Conservation (phyloP, 1,140 invertebrate species). For the Hypsibius dujardini region DNA sequence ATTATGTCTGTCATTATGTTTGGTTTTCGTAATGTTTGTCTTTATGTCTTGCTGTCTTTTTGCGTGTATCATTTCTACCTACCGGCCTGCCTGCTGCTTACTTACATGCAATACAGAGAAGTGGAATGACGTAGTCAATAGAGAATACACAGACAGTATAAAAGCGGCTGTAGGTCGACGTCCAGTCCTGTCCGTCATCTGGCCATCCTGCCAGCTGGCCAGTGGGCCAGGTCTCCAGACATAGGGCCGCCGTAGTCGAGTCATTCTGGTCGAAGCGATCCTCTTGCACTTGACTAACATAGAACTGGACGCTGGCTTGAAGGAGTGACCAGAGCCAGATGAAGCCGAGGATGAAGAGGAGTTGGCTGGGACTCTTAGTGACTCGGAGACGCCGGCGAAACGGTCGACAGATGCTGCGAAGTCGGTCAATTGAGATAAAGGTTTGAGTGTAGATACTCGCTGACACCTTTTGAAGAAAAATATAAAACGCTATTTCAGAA, state of each 20-base stretch:
- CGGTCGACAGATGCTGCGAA: conserved; percentile 15
- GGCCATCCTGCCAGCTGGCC: not conserved
- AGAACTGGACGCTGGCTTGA: conserved; percentile 11
- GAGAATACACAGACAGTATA: conserved; percentile 12
- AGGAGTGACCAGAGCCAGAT: conserved; percentile 13
- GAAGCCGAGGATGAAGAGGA: not conserved
- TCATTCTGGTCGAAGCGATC: not conserved
- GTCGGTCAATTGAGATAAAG: conserved; percentile 32
- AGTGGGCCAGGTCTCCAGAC: conserved; percentile 8
- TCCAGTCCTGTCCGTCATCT: not conserved
- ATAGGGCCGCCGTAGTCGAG: not conserved
- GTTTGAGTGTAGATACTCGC: conserved; percentile 35
- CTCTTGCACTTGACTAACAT: conserved; percentile 8
- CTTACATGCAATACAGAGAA: not conserved
- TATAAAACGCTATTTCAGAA: not conserved
- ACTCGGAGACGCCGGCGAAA: not conserved
- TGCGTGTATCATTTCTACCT: too few species aligned
- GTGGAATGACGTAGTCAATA: conserved; percentile 8
- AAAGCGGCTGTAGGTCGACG: not conserved
- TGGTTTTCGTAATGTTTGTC: too few species aligned
- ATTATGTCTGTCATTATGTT: too few species aligned
- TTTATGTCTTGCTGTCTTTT: too few species aligned
- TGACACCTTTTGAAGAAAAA: conserved; percentile 27
- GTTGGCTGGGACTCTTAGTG: not conserved
- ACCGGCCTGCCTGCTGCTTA: too few species aligned